Evolutionary conservation across 92 coral and sea anemone genomes (phyloP), one percentile per base, ranked within the genome.

Genomic region (Umimayanthus kanabou): DNA sequence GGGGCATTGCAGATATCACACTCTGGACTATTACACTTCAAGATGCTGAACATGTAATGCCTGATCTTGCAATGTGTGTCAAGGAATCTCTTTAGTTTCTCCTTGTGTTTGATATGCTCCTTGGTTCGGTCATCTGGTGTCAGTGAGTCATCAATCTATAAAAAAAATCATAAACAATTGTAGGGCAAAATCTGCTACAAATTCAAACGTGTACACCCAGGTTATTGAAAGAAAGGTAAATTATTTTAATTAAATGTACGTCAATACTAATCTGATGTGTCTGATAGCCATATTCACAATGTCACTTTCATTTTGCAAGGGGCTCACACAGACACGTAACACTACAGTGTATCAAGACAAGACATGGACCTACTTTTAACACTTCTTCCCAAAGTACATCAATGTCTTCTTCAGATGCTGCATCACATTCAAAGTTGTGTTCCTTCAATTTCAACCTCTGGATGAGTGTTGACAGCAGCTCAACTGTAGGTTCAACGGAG

Each of bases 381-480:
- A 87, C 89, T 76, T 87, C 73, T 14, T 87, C 57, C 85, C 89
- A 87, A 14, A 87, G 85, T 58, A 16, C 53, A 16, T 77, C 84
- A 30, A 82, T 81, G 45, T 88, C 91, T 53, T 39, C 67, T 33
- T 88, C 88, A 5, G 91, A 81, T 6, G 91, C 88, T 29, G 88
- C 49, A 70, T 82, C 83, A 53, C 50, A 6, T 28, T 88, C 55
- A 72, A 88, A 87, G 73, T 78, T 23, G 73, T 87, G 77, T 10
- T 78, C 89, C 65, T 87, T 87, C 85, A 78, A 57, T 53, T 86
- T 87, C 33, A 87, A 33, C 77, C 89, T 77, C 89, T 87, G 47
- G 76, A 87, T 58, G 61, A 87, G 61, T 26, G 84, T 33, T 77
- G 90, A 87, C 90, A 87, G 90, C 9, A 88, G 90, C 66, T 88